Evolutionary conservation across 2,113 vertebrate species (phyloP).

Genomic region (Rafetus swinhoei): DNA sequence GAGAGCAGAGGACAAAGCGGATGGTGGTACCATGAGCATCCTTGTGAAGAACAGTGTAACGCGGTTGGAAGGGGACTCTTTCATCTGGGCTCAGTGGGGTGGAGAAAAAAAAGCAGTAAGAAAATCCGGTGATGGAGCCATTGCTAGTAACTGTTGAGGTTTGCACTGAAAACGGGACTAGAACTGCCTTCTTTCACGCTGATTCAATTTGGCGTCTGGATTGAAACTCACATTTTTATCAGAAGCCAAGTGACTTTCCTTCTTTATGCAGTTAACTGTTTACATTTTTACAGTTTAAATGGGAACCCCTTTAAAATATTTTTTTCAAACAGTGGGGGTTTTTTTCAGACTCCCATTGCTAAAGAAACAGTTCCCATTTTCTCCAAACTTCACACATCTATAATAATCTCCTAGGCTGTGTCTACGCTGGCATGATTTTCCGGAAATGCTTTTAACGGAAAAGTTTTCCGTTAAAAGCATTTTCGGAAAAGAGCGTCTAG

Average conservation of each 20-base stretch:
- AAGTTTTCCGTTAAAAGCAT: too few species aligned
- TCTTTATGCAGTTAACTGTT: not conserved
- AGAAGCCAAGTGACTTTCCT: not conserved
- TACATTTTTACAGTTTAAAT: accelerated
- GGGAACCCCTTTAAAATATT: not conserved
- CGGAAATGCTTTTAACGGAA: too few species aligned
- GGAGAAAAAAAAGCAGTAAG: not conserved
- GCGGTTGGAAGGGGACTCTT: not conserved
- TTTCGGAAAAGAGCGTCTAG: too few species aligned
- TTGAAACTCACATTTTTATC: not conserved
- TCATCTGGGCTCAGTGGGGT: not conserved
- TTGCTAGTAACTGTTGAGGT: too few species aligned
- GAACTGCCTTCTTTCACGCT: too few species aligned
- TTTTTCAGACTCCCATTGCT: not conserved
- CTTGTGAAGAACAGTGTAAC: not conserved
- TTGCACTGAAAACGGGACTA: too few species aligned
- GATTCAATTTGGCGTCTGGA: too few species aligned
- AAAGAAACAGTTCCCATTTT: not conserved
- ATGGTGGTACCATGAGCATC: not conserved
- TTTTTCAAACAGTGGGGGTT: not conserved
- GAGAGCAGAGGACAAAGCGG: not conserved
- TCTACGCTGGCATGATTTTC: too few species aligned
- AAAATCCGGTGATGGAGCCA: not conserved
- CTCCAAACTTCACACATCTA: accelerated
- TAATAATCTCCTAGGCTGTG: accelerated